A percentile compares a stretch with the other conserved stretches of the same genome.
Conservation (phyloP, 2,113 vertebrate genomes). For the Pedetes capensis region DNA sequence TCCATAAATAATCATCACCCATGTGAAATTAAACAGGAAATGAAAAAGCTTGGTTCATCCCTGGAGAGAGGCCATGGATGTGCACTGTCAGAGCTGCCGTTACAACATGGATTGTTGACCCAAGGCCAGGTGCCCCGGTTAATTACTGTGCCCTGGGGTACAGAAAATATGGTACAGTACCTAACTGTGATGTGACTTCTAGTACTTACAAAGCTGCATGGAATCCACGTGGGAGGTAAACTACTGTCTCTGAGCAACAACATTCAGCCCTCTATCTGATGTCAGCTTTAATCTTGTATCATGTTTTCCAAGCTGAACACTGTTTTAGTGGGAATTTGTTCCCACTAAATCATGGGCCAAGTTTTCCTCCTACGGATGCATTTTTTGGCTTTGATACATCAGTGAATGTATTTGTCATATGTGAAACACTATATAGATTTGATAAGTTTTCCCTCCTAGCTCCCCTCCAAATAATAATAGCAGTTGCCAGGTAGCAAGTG, state of each 20-base stretch:
- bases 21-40: slow-evolving; percentile 66
- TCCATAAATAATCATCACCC: slow-evolving; percentile 60
- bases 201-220: slow-evolving; percentile 34
- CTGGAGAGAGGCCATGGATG: slow-evolving; percentile 58
- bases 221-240: slow-evolving; percentile 45
- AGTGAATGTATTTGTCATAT: slow-evolving; percentile 9
- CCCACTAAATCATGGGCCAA: slow-evolving; percentile 1
- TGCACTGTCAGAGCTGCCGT: background rate
- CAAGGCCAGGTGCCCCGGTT: slow-evolving; percentile 54
- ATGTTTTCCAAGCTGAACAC: slow-evolving; percentile 45
- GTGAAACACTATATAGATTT: background rate
- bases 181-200: background rate
- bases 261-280: slow-evolving; percentile 26
- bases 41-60: slow-evolving; percentile 43
- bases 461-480: background rate
- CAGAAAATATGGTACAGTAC: slow-evolving; percentile 17
- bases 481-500: background rate
- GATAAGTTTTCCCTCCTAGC: background rate
- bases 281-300: background rate
- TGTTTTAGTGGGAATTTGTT: slow-evolving; percentile 29
- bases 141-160: slow-evolving; percentile 55
- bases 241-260: slow-evolving; percentile 33
- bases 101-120: slow-evolving; percentile 47
- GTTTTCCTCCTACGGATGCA: slow-evolving; percentile 52
- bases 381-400: slow-evolving; percentile 37